Evolutionary conservation across 2,113 vertebrate genomes (phyloP), one percentile per base, ranked within the genome.

Genomic region (Gracilinanus agilis): DNA sequence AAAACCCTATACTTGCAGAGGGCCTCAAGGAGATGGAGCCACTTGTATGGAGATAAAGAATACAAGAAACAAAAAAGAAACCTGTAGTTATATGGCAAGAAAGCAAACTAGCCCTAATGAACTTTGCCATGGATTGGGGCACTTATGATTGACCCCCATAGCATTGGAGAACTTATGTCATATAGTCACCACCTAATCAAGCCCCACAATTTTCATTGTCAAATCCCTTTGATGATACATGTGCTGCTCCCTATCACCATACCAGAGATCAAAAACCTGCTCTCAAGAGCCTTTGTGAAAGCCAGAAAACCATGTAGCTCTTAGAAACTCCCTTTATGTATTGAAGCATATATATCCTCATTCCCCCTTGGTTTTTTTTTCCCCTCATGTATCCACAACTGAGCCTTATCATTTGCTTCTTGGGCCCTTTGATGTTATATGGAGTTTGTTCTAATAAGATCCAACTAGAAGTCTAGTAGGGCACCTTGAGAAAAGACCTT

Each of bases 221-320:
- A n/a, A 88, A 24, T 55, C n/a, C 53, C 23, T 83, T 53, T 5
- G 8, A 29, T 93, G 83, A 53, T 29, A 0, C 25, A 10, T 55
- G 3, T 13, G 91, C 19, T 94, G n/a, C 49, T 91, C 23, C 90
- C 53, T 75, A 88, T 9, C 16, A 2, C 55, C n/a, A 49, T 55
- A 25, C 21, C 56, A 88, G 92, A 88, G 83, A 95, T n/a, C 61
- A 44, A 6, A 40, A n/a, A 83, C 58, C 34, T n/a, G 2, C 16
- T 92, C 34, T 91, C 24, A 91, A n/a, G n/a, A n/a, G 58, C 29
- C 44, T 29, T 40, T 2, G 4, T 49, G 53, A 92, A 5, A 23
- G 91, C 61, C 12, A 89, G 19, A 34, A 2, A 94, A 93, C 8
- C 91, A 95, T 90, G 54, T 53, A 54, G 58, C 67, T 89, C 55